These are phyloP conservation scores for Prunella strophiata DNA, from an alignment of 2,797 vertebrate species.

Conservation along the genomic window DNA sequence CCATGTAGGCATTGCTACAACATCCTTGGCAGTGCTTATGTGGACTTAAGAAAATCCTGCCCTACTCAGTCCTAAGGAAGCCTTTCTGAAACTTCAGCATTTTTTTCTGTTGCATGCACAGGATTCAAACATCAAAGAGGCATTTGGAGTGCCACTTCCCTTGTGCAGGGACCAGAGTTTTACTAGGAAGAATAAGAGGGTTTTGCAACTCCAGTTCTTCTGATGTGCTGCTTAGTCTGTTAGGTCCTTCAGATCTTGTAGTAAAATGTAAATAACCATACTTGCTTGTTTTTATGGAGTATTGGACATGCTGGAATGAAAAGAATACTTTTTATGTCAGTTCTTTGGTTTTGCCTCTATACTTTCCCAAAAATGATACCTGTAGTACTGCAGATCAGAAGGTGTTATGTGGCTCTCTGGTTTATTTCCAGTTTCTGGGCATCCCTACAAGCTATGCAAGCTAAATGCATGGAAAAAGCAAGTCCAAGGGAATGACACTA, in stretches of 20 bases:
- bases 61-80: neutral
- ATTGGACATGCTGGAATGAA: neutral
- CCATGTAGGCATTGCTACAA: neutral
- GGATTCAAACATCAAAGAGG: neutral
- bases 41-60: neutral
- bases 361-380: accelerated
- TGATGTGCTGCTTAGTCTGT: neutral
- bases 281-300: neutral
- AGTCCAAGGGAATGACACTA: neutral
- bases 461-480: neutral
- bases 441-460: neutral
- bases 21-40: accelerated
- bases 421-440: neutral
- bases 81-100: neutral
- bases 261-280: neutral
- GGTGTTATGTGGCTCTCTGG: neutral
- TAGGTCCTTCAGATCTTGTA: neutral
- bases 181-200: neutral
- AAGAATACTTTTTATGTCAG: neutral
- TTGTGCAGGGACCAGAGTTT: neutral
- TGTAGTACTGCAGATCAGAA: neutral
- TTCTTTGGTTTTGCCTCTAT: neutral
- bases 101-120: neutral
- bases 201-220: neutral
- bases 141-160: neutral